These are phyloP conservation scores for Orchesella cincta DNA, from an alignment of 1,140 invertebrate genomes.

Conservation along the genomic window DNA sequence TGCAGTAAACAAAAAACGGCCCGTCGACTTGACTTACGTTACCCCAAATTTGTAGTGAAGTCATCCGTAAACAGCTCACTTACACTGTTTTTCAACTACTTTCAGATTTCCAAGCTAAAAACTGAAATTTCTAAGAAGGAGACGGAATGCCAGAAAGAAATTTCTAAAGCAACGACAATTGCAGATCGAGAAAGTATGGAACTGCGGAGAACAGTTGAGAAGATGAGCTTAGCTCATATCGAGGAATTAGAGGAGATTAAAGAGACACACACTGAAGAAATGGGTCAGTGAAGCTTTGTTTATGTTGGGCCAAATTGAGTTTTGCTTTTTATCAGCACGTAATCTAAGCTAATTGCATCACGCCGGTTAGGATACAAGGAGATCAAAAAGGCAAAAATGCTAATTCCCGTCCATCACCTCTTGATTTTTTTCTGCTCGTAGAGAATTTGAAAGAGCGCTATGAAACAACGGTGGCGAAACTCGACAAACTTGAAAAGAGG, in stretches of 20 bases:
- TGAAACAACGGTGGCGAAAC: conserved; percentile 25
- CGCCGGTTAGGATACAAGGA: no score
- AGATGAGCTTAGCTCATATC: conserved; percentile 61
- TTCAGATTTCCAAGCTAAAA: conserved; percentile 62
- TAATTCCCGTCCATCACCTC: background rate
- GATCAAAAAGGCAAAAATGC: background rate
- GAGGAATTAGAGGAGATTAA: conserved; percentile 63
- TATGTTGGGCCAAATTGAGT: background rate
- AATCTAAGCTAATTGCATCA: background rate
- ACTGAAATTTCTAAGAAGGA: conserved; percentile 62
- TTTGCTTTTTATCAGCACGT: background rate
- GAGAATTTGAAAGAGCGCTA: conserved; percentile 25
- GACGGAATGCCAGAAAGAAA: conserved; percentile 61
- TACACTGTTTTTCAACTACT: conserved; percentile 27
- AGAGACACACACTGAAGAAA: conserved; percentile 61
- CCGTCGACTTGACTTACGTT: background rate
- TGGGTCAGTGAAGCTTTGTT: conserved; percentile 58
- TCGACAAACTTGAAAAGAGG: conserved; percentile 32
- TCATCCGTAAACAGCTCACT: background rate
- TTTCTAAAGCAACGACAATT: conserved; percentile 60
- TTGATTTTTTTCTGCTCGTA: conserved; percentile 4
- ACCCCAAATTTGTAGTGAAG: background rate
- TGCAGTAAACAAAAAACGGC: background rate
- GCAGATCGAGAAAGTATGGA: conserved; percentile 62
- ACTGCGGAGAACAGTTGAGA: conserved; percentile 61